Conservation (phyloP, 2,797 vertebrate genomes). For the Pangasius sanitwongsei region DNA sequence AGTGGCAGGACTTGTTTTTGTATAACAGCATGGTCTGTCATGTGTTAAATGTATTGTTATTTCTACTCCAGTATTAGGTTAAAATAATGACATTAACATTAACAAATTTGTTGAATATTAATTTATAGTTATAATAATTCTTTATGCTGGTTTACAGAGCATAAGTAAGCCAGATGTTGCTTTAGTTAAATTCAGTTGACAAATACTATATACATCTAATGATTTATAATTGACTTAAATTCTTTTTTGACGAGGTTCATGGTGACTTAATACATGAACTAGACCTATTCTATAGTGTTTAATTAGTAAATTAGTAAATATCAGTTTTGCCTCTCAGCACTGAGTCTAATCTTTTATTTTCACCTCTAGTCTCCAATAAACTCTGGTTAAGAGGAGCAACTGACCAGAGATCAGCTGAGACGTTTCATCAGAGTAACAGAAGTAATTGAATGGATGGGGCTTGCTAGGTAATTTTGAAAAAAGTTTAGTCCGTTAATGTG, state of each 20-base stretch:
- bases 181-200: not conserved
- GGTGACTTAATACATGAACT: not conserved
- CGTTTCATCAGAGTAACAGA: conserved; percentile 53
- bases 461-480: conserved; percentile 68
- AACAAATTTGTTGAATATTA: no score
- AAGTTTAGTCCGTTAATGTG: conserved; percentile 72
- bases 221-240: not conserved
- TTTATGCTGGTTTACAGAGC: no score
- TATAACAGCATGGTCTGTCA: no score
- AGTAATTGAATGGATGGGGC: conserved; percentile 59
- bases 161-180: not conserved
- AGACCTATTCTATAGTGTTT: not conserved
- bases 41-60: no score
- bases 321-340: not conserved
- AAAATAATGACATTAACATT: no score
- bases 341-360: not conserved
- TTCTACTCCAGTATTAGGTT: no score
- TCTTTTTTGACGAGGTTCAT: conserved; percentile 39
- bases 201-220: not conserved
- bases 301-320: not conserved
- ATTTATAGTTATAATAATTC: no score
- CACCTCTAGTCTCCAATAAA: not conserved
- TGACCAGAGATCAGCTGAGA: not conserved
- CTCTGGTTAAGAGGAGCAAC: not conserved
- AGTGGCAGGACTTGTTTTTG: no score